Conservation (phyloP, 1,140 invertebrate species). For the Oryctes rhinoceros region DNA sequence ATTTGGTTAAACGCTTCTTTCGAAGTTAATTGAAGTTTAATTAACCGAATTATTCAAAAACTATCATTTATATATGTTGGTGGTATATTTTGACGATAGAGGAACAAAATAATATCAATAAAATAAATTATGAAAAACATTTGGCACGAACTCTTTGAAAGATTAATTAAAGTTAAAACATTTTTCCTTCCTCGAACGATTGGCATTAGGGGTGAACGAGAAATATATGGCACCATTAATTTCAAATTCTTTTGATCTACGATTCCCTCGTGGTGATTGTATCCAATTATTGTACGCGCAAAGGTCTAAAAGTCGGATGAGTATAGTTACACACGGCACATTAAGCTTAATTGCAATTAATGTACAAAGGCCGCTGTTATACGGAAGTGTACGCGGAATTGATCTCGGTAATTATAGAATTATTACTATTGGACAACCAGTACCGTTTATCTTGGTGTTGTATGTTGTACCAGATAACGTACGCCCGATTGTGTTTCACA, state of each 20-base stretch:
- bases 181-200: too few species aligned
- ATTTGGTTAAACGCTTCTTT: too few species aligned
- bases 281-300: slow-evolving; percentile 10
- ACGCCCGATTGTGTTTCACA: slow-evolving; percentile 26
- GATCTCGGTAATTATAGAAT: slow-evolving; percentile 34
- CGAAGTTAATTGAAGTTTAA: too few species aligned
- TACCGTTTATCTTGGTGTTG: slow-evolving; percentile 26
- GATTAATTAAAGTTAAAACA: too few species aligned
- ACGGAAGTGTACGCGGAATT: slow-evolving; percentile 32
- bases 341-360: slow-evolving; percentile 37
- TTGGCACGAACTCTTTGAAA: too few species aligned
- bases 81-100: too few species aligned
- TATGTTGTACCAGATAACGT: slow-evolving; percentile 23
- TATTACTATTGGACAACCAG: slow-evolving; percentile 32
- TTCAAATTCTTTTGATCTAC: not conserved
- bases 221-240: not conserved
- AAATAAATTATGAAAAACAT: too few species aligned
- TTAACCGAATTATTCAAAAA: too few species aligned
- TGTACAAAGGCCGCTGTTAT: slow-evolving; percentile 21
- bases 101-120: too few species aligned
- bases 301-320: slow-evolving; percentile 8
- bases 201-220: too few species aligned
- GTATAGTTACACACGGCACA: not conserved
- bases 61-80: too few species aligned
- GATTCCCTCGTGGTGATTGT: not conserved